phyloP scores from a whole-genome alignment of 2,797 vertebrate species.

The Silurus aristotelis region DNA sequence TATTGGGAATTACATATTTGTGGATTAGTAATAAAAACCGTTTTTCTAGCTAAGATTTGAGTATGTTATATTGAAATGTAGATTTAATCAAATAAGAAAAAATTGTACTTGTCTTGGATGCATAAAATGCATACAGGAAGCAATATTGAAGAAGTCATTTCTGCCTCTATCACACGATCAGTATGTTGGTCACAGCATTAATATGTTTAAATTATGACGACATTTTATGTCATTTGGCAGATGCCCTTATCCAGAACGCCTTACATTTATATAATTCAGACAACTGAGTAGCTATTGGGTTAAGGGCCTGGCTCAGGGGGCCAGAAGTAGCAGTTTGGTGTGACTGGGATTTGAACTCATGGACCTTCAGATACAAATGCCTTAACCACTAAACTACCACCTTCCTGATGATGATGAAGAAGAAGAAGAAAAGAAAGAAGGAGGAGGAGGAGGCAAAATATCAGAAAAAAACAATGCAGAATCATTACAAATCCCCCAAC shows the following conservation, averaged over 20 bases:
- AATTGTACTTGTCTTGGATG: neutral
- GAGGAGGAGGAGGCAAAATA: no score
- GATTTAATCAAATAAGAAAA: neutral
- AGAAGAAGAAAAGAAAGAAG: neutral
- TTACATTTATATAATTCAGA: no score
- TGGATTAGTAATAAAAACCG: neutral
- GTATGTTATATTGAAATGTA: neutral
- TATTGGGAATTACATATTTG: neutral
- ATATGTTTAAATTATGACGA: neutral
- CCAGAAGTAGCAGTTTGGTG: no score
- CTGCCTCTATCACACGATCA: neutral
- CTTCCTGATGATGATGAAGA: neutral
- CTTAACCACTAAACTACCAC: no score
- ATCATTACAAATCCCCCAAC: neutral
- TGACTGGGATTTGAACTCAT: no score
- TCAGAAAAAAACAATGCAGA: neutral
- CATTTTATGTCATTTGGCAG: no score
- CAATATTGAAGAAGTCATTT: neutral
- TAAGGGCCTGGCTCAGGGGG: no score
- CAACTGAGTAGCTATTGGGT: no score
- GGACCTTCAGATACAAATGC: no score
- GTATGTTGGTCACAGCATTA: neutral
- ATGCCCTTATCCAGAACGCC: no score
- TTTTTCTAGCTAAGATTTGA: neutral
- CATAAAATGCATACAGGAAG: neutral